These are phyloP conservation scores for Oryzias javanicus DNA, from an alignment of 2,113 vertebrate genomes.

Conservation along the genomic window DNA sequence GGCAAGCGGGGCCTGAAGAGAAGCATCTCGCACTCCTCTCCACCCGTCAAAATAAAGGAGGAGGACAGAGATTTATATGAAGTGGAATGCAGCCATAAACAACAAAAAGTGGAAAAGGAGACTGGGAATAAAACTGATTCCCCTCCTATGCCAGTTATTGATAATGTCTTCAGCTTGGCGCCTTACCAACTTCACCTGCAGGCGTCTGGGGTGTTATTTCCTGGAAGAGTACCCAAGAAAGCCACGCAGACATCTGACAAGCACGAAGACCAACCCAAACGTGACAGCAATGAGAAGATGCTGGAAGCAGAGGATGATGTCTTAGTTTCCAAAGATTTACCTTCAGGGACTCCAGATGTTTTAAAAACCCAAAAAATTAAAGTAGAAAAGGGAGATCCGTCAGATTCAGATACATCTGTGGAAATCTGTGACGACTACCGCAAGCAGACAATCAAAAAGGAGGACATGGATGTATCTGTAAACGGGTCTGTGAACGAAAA, in stretches of 20 bases:
- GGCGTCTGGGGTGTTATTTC: conserved; percentile 40
- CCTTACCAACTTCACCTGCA: conserved; percentile 83
- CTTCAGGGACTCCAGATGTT: conserved; percentile 1
- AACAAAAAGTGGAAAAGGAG: conserved; percentile 35
- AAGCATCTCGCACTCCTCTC: conserved; percentile 29
- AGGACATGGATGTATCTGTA: conserved; percentile 30
- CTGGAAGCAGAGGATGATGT: conserved; percentile 7
- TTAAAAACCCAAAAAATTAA: conserved; percentile 47
- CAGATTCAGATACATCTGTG: conserved; percentile 1
- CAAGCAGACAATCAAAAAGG: conserved; percentile 34
- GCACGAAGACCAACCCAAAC: conserved; percentile 34
- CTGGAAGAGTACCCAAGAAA: conserved; percentile 21
- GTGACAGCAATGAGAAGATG: conserved; percentile 27
- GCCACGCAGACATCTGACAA: conserved; percentile 12
- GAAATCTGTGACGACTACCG: conserved; percentile 6
- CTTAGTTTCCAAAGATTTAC: conserved; percentile 6
- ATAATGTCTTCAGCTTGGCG: conserved; percentile 92
- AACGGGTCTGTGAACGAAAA: conserved; percentile 37
- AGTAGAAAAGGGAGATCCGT: conserved; percentile 51
- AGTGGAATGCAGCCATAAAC: conserved; percentile 42
- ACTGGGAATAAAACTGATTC: conserved; percentile 49
- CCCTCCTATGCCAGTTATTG: conserved; percentile 91
- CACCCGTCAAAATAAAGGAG: conserved; percentile 45
- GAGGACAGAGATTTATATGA: conserved; percentile 49
- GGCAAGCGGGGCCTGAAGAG: conserved; percentile 40